Evolutionary conservation across 2,797 vertebrate species (phyloP).

Genomic region (Jordanella pulchra): DNA sequence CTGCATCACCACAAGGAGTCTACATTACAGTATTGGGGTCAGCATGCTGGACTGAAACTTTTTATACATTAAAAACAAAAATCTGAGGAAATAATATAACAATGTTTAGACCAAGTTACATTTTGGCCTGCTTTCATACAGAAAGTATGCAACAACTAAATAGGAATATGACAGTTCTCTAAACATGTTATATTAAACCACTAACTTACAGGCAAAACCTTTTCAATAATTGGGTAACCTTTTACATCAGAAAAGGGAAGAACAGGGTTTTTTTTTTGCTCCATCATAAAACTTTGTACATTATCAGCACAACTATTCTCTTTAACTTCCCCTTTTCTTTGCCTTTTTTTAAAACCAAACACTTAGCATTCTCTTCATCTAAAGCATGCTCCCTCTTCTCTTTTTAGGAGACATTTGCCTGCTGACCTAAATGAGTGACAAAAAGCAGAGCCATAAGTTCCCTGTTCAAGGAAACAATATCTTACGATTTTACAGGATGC

Average conservation of each 20-base stretch:
- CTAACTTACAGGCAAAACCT: not conserved
- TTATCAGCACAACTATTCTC: conserved; percentile 12
- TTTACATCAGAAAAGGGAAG: conserved; percentile 57
- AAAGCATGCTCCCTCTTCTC: conserved; percentile 17
- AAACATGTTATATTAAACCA: not conserved
- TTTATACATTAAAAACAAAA: not conserved
- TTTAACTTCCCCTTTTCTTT: conserved; percentile 59
- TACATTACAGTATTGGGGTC: not conserved
- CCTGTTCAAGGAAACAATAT: conserved; percentile 2
- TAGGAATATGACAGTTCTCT: not conserved
- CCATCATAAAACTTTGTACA: conserved; percentile 28
- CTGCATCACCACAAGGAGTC: not conserved
- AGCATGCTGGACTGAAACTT: not conserved
- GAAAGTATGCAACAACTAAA: not conserved
- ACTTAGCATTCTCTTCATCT: conserved; percentile 46
- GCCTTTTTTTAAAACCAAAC: conserved; percentile 20
- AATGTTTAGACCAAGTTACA: not conserved
- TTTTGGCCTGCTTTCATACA: not conserved
- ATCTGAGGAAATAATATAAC: not conserved
- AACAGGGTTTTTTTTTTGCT: conserved; percentile 21
- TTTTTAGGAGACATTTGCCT: conserved; percentile 17
- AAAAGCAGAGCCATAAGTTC: conserved; percentile 10
- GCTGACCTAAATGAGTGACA: conserved; percentile 11
- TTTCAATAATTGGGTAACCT: not conserved
- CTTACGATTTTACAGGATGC: conserved; percentile 44